Conservation (phyloP, 2,797 vertebrate genomes). For the Meriones psammophilus region DNA sequence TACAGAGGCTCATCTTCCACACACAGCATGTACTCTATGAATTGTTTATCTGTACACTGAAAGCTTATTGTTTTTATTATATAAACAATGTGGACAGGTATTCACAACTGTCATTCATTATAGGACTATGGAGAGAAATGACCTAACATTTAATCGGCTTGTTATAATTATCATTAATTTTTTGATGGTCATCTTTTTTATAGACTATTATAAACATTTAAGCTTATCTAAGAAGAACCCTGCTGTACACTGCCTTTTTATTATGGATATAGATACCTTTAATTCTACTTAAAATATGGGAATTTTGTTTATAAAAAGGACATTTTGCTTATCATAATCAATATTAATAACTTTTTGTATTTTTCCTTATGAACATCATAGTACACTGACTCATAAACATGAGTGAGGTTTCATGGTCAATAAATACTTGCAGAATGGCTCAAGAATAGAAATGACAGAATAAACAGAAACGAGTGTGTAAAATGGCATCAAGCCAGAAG, state of each 20-base stretch:
- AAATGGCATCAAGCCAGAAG: not conserved
- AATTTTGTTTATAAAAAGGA: not conserved
- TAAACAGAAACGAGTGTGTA: not conserved
- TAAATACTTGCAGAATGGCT: constrained; percentile 54
- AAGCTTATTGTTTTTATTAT: constrained; percentile 32
- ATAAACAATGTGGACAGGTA: not conserved
- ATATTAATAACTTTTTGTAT: constrained; percentile 24
- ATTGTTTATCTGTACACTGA: constrained; percentile 13
- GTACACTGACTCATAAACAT: not conserved
- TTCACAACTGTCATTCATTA: not conserved
- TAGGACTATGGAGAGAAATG: constrained; percentile 18
- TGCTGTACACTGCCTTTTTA: not conserved
- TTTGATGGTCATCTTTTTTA: constrained; percentile 36
- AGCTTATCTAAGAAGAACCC: not conserved
- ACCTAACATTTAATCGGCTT: constrained; percentile 18
- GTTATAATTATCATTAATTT: constrained; percentile 10
- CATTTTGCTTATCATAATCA: not conserved
- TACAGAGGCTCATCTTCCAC: not conserved
- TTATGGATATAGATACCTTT: not conserved
- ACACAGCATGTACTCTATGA: not conserved
- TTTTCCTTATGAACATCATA: constrained; percentile 36
- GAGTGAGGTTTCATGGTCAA: constrained; percentile 10
- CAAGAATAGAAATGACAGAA: constrained; percentile 41
- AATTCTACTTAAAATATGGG: not conserved
- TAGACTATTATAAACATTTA: not conserved